Evolutionary conservation across 2,888 invertebrate genomes (phyloP), one percentile per base, ranked within the genome.

Genomic region (Scelioninae gen. 2): DNA sequence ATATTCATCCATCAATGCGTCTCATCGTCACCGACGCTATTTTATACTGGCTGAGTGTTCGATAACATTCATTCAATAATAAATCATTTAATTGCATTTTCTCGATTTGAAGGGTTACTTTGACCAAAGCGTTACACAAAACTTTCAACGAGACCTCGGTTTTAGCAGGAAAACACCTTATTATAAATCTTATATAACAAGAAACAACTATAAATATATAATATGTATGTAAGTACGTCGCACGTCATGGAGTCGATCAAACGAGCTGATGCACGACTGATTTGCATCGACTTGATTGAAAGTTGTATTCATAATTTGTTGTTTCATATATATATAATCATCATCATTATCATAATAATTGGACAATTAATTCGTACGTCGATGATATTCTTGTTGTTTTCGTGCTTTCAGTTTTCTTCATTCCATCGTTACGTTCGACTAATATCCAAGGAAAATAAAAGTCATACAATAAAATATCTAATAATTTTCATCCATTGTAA

Each of bases 141-240:
- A 81, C 80, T 80, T 81, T 81, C 79, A 81, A 79, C 79, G 80
- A 81, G 81, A 80, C 77, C 78, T 70, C 69, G 74, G 77, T 71
- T 76, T 75, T 71, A 71, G 69, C 72, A 79, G 78, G 79, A 78
- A 78, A 77, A 78, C 75, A 73, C 72, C 76, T 73, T 77, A 72
- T 63, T 76, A 77, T 75, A 80, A 77, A 74, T 75, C 76, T 76
- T 77, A 70, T n/a, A n/a, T 72, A 77, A 75, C 76, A 78, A 78
- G 79, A 81, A 81, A 81, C 78, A 80, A 80, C 79, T 80, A 78
- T 77, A 77, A 73, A 74, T 75, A 77, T 71, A 69, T 78, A 77
- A 70, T 63, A 61, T 60, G 28, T 64, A 58, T 68, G 63, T 72
- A 72, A 72, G 76, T 77, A 76, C 67, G 71, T 74, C 22, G 50